Evolutionary conservation across 1,140 invertebrate species (phyloP).

Genomic region (Rhagoletis zephyria): DNA sequence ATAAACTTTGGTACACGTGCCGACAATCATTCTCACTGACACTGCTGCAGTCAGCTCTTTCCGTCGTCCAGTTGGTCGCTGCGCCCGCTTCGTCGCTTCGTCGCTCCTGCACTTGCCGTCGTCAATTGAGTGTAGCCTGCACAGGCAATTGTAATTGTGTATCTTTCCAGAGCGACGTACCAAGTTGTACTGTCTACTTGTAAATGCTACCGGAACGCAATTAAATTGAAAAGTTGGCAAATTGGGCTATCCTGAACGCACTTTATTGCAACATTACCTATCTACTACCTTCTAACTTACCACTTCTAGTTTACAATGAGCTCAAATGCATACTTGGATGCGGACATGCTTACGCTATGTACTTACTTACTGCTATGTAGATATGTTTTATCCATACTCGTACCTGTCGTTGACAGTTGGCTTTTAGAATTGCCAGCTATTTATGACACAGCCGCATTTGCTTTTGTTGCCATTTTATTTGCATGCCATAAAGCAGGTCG

Average conservation of each 20-base stretch:
- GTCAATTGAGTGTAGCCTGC: slow-evolving; percentile 15
- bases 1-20: not conserved
- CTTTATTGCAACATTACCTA: not conserved
- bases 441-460: slow-evolving; percentile 25
- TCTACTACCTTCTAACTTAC: not conserved
- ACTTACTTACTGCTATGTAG: too few species aligned
- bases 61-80: not conserved
- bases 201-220: slow-evolving; percentile 46
- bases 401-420: slow-evolving; percentile 48
- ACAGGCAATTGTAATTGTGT: not conserved
- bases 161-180: not conserved
- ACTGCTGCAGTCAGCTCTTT: not conserved
- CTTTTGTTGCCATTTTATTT: slow-evolving; percentile 43
- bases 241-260: slow-evolving; percentile 35
- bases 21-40: not conserved
- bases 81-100: not conserved
- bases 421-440: slow-evolving; percentile 22
- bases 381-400: not conserved
- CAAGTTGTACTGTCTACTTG: slow-evolving; percentile 13
- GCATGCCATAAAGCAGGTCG: slow-evolving; percentile 29
- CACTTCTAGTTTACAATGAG: slow-evolving; percentile 2
- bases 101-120: not conserved
- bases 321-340: not conserved
- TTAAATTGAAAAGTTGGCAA: slow-evolving; percentile 47
- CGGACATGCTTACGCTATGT: not conserved